A percentile compares a stretch with the other conserved stretches of the same genome.
Conservation (phyloP, 1,140 invertebrate genomes). For the Planococcus citri region DNA sequence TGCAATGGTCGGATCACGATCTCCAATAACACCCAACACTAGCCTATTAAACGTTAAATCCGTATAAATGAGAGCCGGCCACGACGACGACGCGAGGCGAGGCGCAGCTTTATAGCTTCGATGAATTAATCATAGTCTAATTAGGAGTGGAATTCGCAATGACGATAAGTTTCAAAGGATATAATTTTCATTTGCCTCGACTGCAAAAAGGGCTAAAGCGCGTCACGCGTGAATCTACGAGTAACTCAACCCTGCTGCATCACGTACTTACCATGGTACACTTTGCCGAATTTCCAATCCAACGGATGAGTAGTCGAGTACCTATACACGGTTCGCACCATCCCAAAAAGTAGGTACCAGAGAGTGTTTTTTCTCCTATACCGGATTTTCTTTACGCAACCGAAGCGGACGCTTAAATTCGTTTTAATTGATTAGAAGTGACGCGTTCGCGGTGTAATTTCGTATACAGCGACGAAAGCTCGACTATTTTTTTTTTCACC, state of each 20-base stretch:
- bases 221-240: background rate
- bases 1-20: background rate
- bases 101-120: background rate
- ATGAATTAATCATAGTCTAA: slow-evolving; percentile 8
- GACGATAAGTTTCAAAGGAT: slow-evolving; percentile 3
- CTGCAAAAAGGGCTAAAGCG: background rate
- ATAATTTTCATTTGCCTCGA: background rate
- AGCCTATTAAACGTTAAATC: slow-evolving; percentile 7
- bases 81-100: no score
- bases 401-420: background rate
- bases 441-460: background rate
- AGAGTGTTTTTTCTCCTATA: background rate
- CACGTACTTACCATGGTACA: background rate
- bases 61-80: background rate
- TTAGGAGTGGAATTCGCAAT: slow-evolving; percentile 6
- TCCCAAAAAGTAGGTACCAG: background rate
- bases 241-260: background rate
- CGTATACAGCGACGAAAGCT: no score
- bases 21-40: background rate
- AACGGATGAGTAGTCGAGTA: no score
- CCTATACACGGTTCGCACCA: no score
- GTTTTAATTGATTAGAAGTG: background rate
- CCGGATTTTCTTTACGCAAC: background rate
- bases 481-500: no score
- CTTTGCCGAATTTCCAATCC: background rate